A percentile compares a stretch with the other conserved stretches of the same genome.
Conservation (phyloP, 2,113 vertebrate genomes). For the Silurus asotus region DNA sequence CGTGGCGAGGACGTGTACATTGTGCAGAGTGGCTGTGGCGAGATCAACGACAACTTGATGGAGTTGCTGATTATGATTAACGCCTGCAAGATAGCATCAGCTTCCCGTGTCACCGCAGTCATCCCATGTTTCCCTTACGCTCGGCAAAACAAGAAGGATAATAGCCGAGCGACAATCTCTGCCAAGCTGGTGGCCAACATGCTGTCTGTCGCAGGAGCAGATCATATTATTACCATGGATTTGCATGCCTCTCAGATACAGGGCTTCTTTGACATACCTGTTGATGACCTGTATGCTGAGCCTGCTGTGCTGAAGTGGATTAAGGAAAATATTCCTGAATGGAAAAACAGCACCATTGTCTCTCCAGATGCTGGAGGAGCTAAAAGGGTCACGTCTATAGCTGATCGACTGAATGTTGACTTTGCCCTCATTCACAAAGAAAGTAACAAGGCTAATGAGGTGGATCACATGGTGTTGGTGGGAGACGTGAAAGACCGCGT, state of each 20-base stretch:
- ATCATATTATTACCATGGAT: constrained; percentile 99
- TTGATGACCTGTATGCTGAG: constrained; percentile 97
- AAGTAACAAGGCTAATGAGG: constrained; percentile 95
- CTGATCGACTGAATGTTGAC: constrained; percentile 94
- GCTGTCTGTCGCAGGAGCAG: constrained; percentile 94
- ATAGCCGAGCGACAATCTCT: constrained; percentile 96
- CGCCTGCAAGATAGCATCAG: constrained; percentile 80
- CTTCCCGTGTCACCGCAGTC: constrained; percentile 76
- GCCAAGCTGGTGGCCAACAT: constrained; percentile 98
- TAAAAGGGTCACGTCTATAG: constrained; percentile 97
- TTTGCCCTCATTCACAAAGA: constrained; percentile 99
- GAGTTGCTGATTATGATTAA: constrained; percentile 82
- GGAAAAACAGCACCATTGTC: constrained; percentile 95
- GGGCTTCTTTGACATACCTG: constrained; percentile 99
- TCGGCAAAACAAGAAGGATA: constrained; percentile 82
- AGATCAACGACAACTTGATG: constrained; percentile 82
- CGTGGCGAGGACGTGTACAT: constrained; percentile 83
- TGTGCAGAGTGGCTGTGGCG: constrained; percentile 79
- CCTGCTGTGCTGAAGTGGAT: constrained; percentile 98
- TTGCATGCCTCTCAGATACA: constrained; percentile 98
- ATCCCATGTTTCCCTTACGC: constrained; percentile 81
- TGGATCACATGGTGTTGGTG: constrained; percentile 96
- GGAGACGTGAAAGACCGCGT: constrained; percentile 94
- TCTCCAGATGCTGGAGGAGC: constrained; percentile 97
- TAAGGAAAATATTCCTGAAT: constrained; percentile 92